Evolutionary conservation across 2,888 invertebrate species (phyloP).

Genomic region (Mamestra brassicae): DNA sequence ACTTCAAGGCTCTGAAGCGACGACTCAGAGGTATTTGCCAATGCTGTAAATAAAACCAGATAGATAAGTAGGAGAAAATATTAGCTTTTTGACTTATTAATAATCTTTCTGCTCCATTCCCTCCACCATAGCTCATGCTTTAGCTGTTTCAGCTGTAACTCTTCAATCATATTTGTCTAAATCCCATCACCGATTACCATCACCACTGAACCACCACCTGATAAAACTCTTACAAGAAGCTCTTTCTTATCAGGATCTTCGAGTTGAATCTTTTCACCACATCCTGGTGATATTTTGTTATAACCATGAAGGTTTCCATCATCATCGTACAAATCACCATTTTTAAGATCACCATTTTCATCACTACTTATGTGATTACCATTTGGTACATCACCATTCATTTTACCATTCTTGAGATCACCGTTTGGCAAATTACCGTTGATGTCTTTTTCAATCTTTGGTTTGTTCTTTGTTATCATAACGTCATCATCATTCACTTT

Average conservation of each 20-base stretch:
- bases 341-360: slow-evolving; percentile 52
- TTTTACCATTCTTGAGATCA: slow-evolving; percentile 46
- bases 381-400: slow-evolving; percentile 57
- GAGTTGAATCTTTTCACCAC: slow-evolving; percentile 81
- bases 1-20: slow-evolving; percentile 97
- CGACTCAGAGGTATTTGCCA: slow-evolving; percentile 99
- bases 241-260: slow-evolving; percentile 86
- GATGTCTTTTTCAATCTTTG: slow-evolving; percentile 38
- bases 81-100: no score
- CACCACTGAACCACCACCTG: slow-evolving; percentile 49
- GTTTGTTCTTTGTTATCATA: slow-evolving; percentile 30
- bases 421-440: slow-evolving; percentile 53
- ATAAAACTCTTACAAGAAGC: slow-evolving; percentile 78
- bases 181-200: slow-evolving; percentile 41
- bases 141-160: no score
- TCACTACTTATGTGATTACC: slow-evolving; percentile 49
- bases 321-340: slow-evolving; percentile 55
- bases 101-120: no score
- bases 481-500: slow-evolving; percentile 38
- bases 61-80: not conserved
- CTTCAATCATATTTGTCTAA: no score
- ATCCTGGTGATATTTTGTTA: slow-evolving; percentile 80
- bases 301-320: slow-evolving; percentile 82
- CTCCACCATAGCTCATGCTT: no score
- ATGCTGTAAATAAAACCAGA: slow-evolving; percentile 92